These are phyloP conservation scores for Macrotus californicus DNA, from an alignment of 2,113 vertebrate genomes.

Conservation along the genomic window DNA sequence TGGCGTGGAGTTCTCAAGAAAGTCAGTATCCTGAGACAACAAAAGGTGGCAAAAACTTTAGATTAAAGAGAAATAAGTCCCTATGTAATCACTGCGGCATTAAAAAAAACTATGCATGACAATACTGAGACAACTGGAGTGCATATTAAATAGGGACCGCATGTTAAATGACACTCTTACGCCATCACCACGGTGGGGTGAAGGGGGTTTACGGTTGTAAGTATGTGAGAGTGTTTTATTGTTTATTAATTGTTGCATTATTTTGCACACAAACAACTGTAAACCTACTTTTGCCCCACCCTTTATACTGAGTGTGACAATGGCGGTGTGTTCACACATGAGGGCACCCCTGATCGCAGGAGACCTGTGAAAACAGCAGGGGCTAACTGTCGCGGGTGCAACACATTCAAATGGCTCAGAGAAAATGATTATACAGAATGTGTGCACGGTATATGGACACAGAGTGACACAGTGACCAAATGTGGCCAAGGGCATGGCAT, in stretches of 20 bases:
- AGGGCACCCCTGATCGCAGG: not conserved
- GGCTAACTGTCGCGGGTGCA: not conserved
- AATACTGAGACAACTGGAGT: not conserved
- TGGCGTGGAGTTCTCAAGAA: not conserved
- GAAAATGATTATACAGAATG: not conserved
- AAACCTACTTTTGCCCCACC: not conserved
- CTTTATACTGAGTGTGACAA: not conserved
- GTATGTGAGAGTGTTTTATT: too few species aligned
- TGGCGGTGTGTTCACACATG: not conserved
- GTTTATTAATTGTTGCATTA: too few species aligned
- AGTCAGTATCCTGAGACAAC: not conserved
- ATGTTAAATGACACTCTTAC: not conserved
- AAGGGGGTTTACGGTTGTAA: not conserved
- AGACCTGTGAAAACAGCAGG: not conserved
- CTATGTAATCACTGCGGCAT: not conserved
- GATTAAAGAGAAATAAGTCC: not conserved
- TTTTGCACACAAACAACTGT: not conserved
- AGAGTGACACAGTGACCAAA: not conserved
- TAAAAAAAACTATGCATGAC: not conserved
- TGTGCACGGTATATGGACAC: not conserved
- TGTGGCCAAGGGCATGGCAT: not conserved
- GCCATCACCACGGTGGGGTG: not conserved
- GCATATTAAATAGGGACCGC: not conserved
- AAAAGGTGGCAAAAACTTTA: not conserved
- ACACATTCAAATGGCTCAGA: not conserved